phyloP scores from a whole-genome alignment of 1,140 invertebrate genomes.

The Chironomus striatipennis region DNA sequence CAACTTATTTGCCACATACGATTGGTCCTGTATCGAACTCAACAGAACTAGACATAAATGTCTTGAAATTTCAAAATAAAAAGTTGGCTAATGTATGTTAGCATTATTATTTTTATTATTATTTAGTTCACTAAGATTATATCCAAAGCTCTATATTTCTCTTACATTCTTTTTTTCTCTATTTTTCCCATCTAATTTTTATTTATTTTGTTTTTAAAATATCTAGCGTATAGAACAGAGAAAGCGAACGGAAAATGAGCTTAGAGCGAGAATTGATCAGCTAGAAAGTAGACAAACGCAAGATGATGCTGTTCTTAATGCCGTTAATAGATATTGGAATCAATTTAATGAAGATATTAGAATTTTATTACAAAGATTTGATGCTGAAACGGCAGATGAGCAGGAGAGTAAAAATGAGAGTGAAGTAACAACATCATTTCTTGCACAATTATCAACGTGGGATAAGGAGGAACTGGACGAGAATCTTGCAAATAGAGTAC shows the following conservation, averaged over 20 bases:
- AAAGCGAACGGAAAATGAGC: conserved; percentile 79
- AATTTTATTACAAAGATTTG: conserved; percentile 88
- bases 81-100: conserved; percentile 77
- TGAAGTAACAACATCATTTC: conserved; percentile 92
- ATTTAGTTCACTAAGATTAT: neutral
- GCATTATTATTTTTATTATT: neutral
- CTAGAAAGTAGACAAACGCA: conserved; percentile 94
- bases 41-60: conserved; percentile 97
- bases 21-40: conserved; percentile 88
- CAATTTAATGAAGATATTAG: conserved; percentile 94
- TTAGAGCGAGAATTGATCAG: conserved; percentile 89
- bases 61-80: conserved; percentile 93
- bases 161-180: conserved; percentile 26
- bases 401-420: conserved; percentile 94
- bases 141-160: neutral
- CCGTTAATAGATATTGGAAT: conserved; percentile 98
- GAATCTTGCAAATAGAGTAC: conserved; percentile 86
- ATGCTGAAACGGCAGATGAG: conserved; percentile 95
- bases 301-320: conserved; percentile 95
- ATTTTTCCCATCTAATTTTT: neutral
- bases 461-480: conserved; percentile 96
- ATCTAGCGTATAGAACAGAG: conserved; percentile 77
- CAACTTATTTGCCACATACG: conserved; percentile 74
- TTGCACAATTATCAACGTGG: conserved; percentile 95
- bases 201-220: conserved; percentile 26